Evolutionary conservation across 2,888 invertebrate genomes (phyloP).

Genomic region (Norana najaformis): DNA sequence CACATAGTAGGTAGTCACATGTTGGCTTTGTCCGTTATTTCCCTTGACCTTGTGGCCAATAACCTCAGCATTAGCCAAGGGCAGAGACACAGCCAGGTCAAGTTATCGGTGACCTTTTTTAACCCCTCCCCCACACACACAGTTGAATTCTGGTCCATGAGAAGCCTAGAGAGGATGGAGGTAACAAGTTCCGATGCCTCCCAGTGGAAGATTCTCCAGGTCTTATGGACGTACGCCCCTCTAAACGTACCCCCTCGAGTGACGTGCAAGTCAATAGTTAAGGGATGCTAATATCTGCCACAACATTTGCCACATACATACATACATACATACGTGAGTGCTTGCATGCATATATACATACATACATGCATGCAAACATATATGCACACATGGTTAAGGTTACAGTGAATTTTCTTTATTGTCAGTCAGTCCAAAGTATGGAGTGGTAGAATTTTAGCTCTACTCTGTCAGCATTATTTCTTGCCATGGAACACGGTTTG

Average conservation of each 20-base stretch:
- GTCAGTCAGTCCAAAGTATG: too few relatives aligned
- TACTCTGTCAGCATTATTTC: too few relatives aligned
- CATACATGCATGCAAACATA: too few relatives aligned
- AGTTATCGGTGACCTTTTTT: background rate
- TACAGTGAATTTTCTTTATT: too few relatives aligned
- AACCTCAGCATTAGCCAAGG: background rate
- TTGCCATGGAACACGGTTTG: background rate
- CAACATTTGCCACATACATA: too few relatives aligned
- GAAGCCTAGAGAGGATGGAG: background rate
- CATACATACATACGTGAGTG: too few relatives aligned
- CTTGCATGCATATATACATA: too few relatives aligned
- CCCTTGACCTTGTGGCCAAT: background rate
- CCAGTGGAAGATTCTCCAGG: background rate
- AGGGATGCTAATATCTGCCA: background rate
- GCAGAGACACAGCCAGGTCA: background rate
- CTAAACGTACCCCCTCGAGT: too few relatives aligned
- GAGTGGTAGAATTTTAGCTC: too few relatives aligned
- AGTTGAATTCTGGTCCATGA: background rate
- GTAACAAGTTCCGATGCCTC: background rate
- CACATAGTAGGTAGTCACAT: background rate
- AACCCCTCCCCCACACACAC: background rate
- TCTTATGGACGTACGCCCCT: background rate
- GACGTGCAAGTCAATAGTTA: background rate
- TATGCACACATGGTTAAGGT: too few relatives aligned
- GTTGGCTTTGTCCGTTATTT: background rate